Evolutionary conservation across 2,888 invertebrate species (phyloP).

Genomic region (Dorcus hopei): DNA sequence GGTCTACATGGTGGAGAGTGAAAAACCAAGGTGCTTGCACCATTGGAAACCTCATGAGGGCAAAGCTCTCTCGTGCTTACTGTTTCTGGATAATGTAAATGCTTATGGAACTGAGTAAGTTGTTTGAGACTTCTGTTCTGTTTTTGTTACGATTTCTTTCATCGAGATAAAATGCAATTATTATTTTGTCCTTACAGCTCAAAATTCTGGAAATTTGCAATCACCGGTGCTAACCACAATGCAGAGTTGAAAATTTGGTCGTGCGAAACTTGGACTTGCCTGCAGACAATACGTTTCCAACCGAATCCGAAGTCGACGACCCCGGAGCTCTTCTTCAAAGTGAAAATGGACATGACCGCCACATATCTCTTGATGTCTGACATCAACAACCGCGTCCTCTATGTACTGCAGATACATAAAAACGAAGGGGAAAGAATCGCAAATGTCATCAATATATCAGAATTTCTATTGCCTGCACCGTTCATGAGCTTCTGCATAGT

Average conservation of each 20-base stretch:
- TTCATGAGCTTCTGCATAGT: conserved; percentile 86
- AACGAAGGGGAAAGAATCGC: conserved; percentile 61
- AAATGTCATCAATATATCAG: conserved; percentile 72
- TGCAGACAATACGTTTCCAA: conserved; percentile 79
- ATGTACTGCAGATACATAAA: conserved; percentile 72
- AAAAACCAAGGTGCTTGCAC: conserved; percentile 79
- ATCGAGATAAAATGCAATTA: neutral
- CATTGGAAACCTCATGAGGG: conserved; percentile 92
- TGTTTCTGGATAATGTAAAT: conserved; percentile 90
- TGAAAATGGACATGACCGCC: conserved; percentile 80
- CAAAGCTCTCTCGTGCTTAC: conserved; percentile 80
- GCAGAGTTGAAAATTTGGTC: conserved; percentile 91
- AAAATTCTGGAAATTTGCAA: conserved; percentile 93
- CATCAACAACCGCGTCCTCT: conserved; percentile 78
- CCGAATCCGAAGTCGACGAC: conserved; percentile 50
- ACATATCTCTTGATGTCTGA: conserved; percentile 86
- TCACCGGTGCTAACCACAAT: conserved; percentile 88
- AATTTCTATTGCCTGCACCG: conserved; percentile 83
- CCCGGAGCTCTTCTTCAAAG: conserved; percentile 61
- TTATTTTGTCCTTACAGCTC: conserved; percentile 47
- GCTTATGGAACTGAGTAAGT: conserved; percentile 74
- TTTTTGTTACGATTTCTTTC: neutral
- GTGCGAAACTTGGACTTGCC: conserved; percentile 90
- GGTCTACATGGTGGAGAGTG: conserved; percentile 68
- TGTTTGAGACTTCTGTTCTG: conserved; percentile 1